A percentile compares a stretch with the other conserved stretches of the same genome.
Conservation (phyloP, 2,113 vertebrate species). For the Misgurnus mizolepis region DNA sequence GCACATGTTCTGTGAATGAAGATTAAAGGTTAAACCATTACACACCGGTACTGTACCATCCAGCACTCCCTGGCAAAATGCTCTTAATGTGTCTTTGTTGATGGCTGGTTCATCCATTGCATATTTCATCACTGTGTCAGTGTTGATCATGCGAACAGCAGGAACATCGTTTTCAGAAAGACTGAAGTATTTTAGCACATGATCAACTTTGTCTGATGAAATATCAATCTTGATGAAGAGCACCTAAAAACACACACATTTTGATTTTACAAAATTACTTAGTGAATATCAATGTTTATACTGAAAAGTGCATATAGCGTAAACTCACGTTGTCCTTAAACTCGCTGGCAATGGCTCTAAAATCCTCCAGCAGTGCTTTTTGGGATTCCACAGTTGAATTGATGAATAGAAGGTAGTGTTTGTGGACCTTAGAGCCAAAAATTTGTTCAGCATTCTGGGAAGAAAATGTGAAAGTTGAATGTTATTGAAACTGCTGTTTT, state of each 20-base stretch:
- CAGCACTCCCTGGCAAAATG: conserved; percentile 76
- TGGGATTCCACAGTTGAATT: conserved; percentile 77
- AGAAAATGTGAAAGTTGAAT: background rate
- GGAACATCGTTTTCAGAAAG: conserved; percentile 72
- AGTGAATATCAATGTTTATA: too few species aligned
- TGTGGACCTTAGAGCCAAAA: conserved; percentile 77
- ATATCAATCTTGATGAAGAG: conserved; percentile 84
- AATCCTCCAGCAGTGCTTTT: conserved; percentile 59
- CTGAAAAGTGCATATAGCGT: background rate
- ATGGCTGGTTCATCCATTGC: conserved; percentile 53
- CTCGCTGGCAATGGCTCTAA: conserved; percentile 64
- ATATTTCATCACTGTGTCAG: conserved; percentile 81
- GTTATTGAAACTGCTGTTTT: too few species aligned
- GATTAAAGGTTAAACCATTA: background rate
- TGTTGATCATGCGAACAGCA: conserved; percentile 77
- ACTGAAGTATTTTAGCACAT: conserved; percentile 83
- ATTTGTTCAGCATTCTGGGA: conserved; percentile 79
- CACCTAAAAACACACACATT: conserved; percentile 68
- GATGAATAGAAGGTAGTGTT: conserved; percentile 88
- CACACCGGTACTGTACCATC: conserved; percentile 78
- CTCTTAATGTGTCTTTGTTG: conserved; percentile 55
- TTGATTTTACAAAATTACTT: too few species aligned
- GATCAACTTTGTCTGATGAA: conserved; percentile 40
- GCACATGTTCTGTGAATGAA: background rate
- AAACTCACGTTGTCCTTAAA: conserved; percentile 81